Evolutionary conservation across 2,888 invertebrate species (phyloP).

Genomic region (Plusia festucae): DNA sequence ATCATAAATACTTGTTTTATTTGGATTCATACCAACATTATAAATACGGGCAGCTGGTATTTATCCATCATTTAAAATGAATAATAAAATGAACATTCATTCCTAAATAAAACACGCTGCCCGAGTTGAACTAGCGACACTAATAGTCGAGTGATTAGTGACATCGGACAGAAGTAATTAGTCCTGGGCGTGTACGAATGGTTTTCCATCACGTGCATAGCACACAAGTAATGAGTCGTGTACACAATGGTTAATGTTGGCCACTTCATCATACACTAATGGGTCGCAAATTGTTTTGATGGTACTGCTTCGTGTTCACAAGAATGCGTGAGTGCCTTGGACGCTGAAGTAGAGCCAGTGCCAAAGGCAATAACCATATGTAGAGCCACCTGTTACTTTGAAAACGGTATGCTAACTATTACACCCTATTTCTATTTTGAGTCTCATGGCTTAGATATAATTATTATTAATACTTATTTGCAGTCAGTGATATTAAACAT

Average conservation of each 20-base stretch:
- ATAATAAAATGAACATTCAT: constrained; percentile 15
- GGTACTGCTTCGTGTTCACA: background rate
- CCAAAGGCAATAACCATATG: constrained; percentile 21
- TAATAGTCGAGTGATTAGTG: constrained; percentile 51
- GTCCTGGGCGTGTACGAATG: constrained; percentile 48
- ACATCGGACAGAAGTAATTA: constrained; percentile 45
- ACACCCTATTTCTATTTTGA: too few relatives aligned
- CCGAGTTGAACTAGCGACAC: constrained; percentile 23
- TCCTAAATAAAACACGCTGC: constrained; percentile 32
- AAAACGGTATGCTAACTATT: background rate
- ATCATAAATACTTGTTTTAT: background rate
- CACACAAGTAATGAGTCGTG: constrained; percentile 25
- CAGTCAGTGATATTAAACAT: too few relatives aligned
- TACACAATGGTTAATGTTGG: constrained; percentile 12
- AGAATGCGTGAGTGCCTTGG: constrained; percentile 9
- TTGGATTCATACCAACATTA: background rate
- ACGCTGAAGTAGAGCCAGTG: constrained; percentile 23
- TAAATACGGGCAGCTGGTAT: constrained; percentile 10
- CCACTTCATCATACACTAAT: background rate
- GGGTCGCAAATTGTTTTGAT: background rate
- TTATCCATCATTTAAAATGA: constrained; percentile 8
- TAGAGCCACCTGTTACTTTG: constrained; percentile 39
- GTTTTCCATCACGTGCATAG: constrained; percentile 32
- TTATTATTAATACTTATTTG: too few relatives aligned
- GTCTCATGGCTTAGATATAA: too few relatives aligned